A percentile compares a stretch with the other conserved stretches of the same genome.
Evolutionary conservation across 2,113 vertebrate species (phyloP).

Genomic region (Ammodramus savannarum): DNA sequence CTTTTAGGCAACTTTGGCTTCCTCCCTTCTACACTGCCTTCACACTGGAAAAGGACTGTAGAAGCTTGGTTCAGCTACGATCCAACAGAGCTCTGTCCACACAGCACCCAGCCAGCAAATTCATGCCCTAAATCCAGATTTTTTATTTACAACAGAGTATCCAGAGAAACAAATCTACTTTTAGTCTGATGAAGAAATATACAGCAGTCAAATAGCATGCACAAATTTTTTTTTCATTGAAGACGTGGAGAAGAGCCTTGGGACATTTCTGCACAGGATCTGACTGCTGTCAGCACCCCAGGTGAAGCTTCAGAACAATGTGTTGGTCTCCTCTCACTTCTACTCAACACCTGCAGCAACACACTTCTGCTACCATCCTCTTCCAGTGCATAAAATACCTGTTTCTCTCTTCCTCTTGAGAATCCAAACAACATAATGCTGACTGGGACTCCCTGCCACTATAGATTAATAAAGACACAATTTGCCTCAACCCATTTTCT

Average conservation of each 20-base stretch:
- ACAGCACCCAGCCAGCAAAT: fast-evolving
- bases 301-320: neutral
- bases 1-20: neutral
- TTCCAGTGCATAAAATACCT: neutral
- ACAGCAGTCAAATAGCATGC: neutral
- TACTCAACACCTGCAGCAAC: neutral
- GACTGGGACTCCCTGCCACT: neutral
- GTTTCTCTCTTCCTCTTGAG: neutral
- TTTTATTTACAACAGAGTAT: neutral
- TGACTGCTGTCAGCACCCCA: neutral
- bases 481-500: neutral
- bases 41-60: neutral
- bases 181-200: neutral
- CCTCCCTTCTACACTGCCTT: neutral
- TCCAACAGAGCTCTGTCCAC: neutral
- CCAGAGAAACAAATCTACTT: neutral
- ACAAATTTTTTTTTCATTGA: neutral
- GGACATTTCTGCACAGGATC: neutral
- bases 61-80: neutral
- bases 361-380: neutral
- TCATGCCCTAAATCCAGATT: neutral
- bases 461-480: neutral
- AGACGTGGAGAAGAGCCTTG: neutral
- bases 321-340: neutral
- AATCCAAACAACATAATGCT: neutral